Conservation (phyloP, 2,113 vertebrate species). For the Coregonus clupeaformis region DNA sequence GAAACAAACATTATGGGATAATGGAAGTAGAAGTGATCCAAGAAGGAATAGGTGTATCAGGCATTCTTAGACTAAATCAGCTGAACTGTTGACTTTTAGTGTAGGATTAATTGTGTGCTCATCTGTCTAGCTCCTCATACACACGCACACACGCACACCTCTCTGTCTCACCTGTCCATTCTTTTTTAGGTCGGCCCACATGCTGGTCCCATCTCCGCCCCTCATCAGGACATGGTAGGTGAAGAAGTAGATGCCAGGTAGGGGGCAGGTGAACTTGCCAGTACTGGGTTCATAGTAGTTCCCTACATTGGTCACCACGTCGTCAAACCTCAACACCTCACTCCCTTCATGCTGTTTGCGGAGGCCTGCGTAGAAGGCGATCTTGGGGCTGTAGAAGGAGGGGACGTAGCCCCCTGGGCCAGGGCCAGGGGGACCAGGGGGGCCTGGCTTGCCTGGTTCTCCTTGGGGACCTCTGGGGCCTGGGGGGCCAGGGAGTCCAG, state of each 20-base stretch:
- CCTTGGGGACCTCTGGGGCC: slow-evolving; percentile 87
- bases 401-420: slow-evolving; percentile 85
- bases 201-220: slow-evolving; percentile 92
- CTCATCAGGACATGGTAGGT: slow-evolving; percentile 97
- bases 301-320: slow-evolving; percentile 95
- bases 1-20: no score
- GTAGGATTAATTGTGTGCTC: no score
- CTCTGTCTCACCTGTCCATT: slow-evolving; percentile 86
- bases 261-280: slow-evolving; percentile 94
- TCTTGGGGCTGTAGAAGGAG: slow-evolving; percentile 89
- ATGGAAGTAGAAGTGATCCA: no score
- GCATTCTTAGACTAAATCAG: no score
- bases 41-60: no score
- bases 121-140: no score
- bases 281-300: slow-evolving; percentile 96
- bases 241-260: slow-evolving; percentile 96
- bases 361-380: slow-evolving; percentile 94
- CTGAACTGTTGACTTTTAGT: no score
- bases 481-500: slow-evolving; percentile 82
- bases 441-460: slow-evolving; percentile 86
- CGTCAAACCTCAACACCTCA: slow-evolving; percentile 94
- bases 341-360: slow-evolving; percentile 92
- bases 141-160: not conserved
- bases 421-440: slow-evolving; percentile 84
- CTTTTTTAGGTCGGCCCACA: slow-evolving; percentile 96